Evolutionary conservation across 2,113 vertebrate genomes (phyloP), one percentile per base, ranked within the genome.

Genomic region (Benitochromis conjunctus): DNA sequence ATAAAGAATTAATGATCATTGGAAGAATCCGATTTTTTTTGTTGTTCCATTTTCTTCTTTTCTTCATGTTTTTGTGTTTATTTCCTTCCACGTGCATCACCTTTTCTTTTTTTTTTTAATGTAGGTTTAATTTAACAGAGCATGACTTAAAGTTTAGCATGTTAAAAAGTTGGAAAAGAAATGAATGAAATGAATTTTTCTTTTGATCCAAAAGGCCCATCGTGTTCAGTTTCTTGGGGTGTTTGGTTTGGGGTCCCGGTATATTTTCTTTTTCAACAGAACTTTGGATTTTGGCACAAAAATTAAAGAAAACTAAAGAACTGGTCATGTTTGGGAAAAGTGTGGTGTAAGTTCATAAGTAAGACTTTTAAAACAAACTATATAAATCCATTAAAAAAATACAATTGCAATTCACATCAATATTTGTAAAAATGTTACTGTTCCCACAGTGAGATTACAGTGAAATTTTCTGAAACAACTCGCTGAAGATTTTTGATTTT

Each of bases 1-100:
- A 93, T 93, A 91, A 92, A 93, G 87, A 88, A 81, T 91, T 60
- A 80, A 86, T 80, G 8, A 85, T 74, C 79, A 58, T 21, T 86
- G 56, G 55, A 84, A 66, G 83, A 84, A 86, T 80, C 86, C 56
- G 38, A 54, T 54, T 64, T 60, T 48, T 60, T 74, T 58, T 36
- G 26, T 80, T 54, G 3, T 64, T 82, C 34, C 55, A 57, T 13
- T 69, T 83, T 69, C 2, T 43, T 60, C 13, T 51, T 64, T 38
- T 86, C 2, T 51, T 62, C 34, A 7, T 79, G 9, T 71, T 46
- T 56, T 60, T 14, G 10, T 7, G 5, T 11, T 29, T 53, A 36
- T 41, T 34, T 88, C 1, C 48, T 1, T 34, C 62, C 19, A n/a
- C 60, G 13, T 26, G 18, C 38, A 56, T 69, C n/a, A 83, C 78